These are phyloP conservation scores for Tonatia bakeri DNA, from an alignment of 2,113 vertebrate genomes.

Conservation along the genomic window DNA sequence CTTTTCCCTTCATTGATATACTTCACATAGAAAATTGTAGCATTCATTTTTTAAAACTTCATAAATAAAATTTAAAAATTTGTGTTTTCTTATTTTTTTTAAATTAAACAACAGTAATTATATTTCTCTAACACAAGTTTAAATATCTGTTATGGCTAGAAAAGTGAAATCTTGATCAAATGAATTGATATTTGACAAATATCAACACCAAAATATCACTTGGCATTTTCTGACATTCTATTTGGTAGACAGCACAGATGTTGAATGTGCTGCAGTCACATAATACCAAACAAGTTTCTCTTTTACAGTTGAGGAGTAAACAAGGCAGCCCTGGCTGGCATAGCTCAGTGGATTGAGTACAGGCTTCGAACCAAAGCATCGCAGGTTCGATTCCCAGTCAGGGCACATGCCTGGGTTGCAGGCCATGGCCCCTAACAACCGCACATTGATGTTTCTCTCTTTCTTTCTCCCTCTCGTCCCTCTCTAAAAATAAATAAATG, in stretches of 20 bases:
- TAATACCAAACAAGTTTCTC: not conserved
- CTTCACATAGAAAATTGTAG: not conserved
- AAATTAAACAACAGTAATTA: not conserved
- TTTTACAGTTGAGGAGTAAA: not conserved
- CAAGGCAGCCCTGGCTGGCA: too few relatives aligned
- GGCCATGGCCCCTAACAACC: too few relatives aligned
- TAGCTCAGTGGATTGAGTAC: too few relatives aligned
- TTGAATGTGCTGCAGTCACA: not conserved
- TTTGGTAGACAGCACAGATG: not conserved
- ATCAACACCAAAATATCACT: not conserved
- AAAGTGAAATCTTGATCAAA: not conserved
- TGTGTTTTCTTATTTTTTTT: too few relatives aligned
- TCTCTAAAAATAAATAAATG: too few relatives aligned
- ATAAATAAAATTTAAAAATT: not conserved
- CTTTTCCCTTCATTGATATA: not conserved
- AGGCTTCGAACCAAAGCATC: too few relatives aligned
- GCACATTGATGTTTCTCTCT: too few relatives aligned
- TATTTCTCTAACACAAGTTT: not conserved
- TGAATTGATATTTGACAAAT: not conserved
- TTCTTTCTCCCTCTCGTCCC: too few relatives aligned
- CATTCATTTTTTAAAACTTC: not conserved
- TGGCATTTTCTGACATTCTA: not conserved
- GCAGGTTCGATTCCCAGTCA: too few relatives aligned
- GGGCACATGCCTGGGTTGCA: too few relatives aligned
- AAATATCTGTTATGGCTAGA: not conserved